These are phyloP conservation scores for Euproctis similis DNA, from an alignment of 2,888 invertebrate species.

Conservation along the genomic window DNA sequence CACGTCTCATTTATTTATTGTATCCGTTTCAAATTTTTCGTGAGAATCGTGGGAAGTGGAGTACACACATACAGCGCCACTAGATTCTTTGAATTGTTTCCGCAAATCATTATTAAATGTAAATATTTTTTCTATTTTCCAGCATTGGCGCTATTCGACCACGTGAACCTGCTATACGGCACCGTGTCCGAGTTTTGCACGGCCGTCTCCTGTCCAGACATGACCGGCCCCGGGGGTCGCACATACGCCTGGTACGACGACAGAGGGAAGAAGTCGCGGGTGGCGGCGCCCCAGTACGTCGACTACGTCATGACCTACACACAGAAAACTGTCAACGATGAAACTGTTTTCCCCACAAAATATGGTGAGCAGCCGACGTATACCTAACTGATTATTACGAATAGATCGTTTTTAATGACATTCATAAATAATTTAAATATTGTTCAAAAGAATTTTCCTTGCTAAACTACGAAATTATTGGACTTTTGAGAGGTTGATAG, in stretches of 20 bases:
- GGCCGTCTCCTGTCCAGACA: conserved; percentile 94
- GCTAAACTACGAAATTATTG: no score
- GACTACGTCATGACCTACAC: conserved; percentile 99
- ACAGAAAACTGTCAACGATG: conserved; percentile 97
- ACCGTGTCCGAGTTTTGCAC: conserved; percentile 99
- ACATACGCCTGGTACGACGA: conserved; percentile 99
- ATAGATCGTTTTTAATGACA: no score
- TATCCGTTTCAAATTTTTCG: no score
- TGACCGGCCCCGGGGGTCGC: conserved; percentile 97
- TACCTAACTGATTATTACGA: no score
- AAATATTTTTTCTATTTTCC: conserved; percentile 40
- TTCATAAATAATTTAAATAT: no score
- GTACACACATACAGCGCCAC: no score
- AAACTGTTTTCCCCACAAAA: conserved; percentile 98
- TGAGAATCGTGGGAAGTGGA: no score
- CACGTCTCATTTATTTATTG: no score
- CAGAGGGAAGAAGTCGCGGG: conserved; percentile 97
- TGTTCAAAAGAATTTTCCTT: no score
- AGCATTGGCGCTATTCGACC: conserved; percentile 98
- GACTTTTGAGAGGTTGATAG: no score
- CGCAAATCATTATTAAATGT: no score
- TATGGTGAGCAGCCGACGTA: conserved; percentile 88
- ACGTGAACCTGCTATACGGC: conserved; percentile 98
- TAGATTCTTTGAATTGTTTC: no score
- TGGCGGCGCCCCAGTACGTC: conserved; percentile 98